Conservation (phyloP, 2,888 invertebrate genomes). For the Allolobophora icterica region DNA sequence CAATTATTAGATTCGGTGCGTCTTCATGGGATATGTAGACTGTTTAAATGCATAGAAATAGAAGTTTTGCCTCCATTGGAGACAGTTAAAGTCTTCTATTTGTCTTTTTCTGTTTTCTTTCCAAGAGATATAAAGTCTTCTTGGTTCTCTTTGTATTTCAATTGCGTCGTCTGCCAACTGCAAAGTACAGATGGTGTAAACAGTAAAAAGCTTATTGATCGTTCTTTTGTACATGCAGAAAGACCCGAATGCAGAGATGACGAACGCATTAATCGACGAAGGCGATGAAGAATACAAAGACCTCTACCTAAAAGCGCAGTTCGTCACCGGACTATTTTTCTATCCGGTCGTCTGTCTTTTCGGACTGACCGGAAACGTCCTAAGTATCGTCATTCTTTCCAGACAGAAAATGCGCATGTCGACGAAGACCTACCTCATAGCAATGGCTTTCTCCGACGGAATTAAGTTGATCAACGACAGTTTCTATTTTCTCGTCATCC, state of each 20-base stretch:
- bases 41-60: too few relatives aligned
- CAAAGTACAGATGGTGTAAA: too few relatives aligned
- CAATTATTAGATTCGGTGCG: too few relatives aligned
- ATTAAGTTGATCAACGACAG: slow-evolving; percentile 50
- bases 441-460: slow-evolving; percentile 48
- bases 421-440: slow-evolving; percentile 49
- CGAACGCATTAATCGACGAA: neutral
- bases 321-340: slow-evolving; percentile 48
- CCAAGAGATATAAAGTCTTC: too few relatives aligned
- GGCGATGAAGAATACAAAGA: neutral
- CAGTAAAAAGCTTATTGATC: too few relatives aligned
- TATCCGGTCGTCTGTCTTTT: slow-evolving; percentile 51
- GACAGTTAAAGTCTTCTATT: too few relatives aligned
- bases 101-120: too few relatives aligned
- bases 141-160: too few relatives aligned
- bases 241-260: neutral
- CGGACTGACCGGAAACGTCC: slow-evolving; percentile 49
- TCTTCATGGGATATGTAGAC: too few relatives aligned
- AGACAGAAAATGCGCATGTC: slow-evolving; percentile 45
- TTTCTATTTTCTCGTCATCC: slow-evolving; percentile 49
- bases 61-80: too few relatives aligned
- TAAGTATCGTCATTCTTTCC: slow-evolving; percentile 48
- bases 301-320: slow-evolving; percentile 41
- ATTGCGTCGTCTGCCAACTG: too few relatives aligned
- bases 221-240: too few relatives aligned